phyloP scores from a whole-genome alignment of 2,113 vertebrate species.

The Agapornis roseicollis region DNA sequence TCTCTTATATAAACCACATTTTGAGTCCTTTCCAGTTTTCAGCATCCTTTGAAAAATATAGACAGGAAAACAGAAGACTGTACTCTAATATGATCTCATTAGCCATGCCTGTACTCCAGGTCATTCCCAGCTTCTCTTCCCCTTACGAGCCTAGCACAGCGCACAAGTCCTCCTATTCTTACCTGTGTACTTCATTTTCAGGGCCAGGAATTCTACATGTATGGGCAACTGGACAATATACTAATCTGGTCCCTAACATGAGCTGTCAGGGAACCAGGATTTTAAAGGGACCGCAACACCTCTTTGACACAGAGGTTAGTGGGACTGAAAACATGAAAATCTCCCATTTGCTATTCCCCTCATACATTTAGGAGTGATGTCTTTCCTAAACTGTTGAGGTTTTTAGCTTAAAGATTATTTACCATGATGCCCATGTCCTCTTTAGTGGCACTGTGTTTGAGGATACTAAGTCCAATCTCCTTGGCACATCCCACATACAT shows the following conservation, averaged over 20 bases:
- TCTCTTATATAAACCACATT: conserved; percentile 36
- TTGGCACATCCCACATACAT: neutral
- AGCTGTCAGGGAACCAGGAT: neutral
- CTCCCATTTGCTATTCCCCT: neutral
- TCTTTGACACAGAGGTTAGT: neutral
- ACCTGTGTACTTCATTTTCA: neutral
- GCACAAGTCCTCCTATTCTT: neutral
- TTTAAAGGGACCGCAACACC: neutral
- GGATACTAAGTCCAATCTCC: neutral
- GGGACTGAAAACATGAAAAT: neutral
- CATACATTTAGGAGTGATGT: neutral
- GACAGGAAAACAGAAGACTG: neutral
- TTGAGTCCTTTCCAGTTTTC: conserved; percentile 15
- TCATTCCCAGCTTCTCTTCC: neutral
- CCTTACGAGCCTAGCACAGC: neutral
- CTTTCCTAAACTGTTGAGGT: neutral
- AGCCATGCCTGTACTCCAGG: neutral
- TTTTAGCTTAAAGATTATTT: neutral
- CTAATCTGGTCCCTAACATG: neutral
- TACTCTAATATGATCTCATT: neutral
- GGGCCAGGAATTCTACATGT: neutral
- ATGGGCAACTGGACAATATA: neutral
- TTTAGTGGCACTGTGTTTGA: neutral
- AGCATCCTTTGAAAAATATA: neutral
- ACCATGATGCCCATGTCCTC: neutral